phyloP scores from a whole-genome alignment of 2,888 invertebrate genomes.

The Bembecia ichneumoniformis region DNA sequence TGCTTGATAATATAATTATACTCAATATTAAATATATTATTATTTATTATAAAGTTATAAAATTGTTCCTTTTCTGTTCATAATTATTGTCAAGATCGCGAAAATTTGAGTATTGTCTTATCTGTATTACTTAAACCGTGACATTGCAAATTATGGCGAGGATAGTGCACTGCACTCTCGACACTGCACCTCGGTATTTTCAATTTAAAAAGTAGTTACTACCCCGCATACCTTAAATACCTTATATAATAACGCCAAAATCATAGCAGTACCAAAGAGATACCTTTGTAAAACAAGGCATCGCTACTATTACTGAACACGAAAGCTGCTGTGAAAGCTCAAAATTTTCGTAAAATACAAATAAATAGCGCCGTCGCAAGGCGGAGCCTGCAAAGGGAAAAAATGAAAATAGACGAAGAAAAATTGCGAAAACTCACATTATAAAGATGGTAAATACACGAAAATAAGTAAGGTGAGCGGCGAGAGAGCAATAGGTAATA shows the following conservation, averaged over 20 bases:
- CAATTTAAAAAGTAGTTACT: too few species aligned
- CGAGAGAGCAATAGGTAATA: conserved; percentile 34
- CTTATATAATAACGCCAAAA: background rate
- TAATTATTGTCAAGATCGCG: too few species aligned
- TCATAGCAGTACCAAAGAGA: background rate
- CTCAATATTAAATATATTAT: background rate
- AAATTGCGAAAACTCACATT: conserved; percentile 3
- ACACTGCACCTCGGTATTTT: too few species aligned
- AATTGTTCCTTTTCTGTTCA: too few species aligned
- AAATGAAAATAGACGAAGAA: conserved; percentile 3
- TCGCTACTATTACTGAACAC: background rate
- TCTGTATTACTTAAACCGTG: too few species aligned
- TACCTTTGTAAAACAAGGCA: background rate
- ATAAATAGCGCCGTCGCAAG: background rate
- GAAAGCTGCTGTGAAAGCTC: background rate
- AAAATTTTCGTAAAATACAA: background rate
- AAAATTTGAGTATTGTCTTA: too few species aligned
- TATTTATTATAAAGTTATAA: too few species aligned
- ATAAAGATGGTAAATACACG: conserved; percentile 24
- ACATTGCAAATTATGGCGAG: too few species aligned
- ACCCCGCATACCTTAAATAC: background rate
- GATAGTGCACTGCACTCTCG: too few species aligned
- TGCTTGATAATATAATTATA: background rate
- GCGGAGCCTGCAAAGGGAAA: background rate
- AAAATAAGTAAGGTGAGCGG: conserved; percentile 36